Base-by-base conservation (phyloP, 2,113 vertebrate genomes). In the Heteronetta atricapilla region DNA sequence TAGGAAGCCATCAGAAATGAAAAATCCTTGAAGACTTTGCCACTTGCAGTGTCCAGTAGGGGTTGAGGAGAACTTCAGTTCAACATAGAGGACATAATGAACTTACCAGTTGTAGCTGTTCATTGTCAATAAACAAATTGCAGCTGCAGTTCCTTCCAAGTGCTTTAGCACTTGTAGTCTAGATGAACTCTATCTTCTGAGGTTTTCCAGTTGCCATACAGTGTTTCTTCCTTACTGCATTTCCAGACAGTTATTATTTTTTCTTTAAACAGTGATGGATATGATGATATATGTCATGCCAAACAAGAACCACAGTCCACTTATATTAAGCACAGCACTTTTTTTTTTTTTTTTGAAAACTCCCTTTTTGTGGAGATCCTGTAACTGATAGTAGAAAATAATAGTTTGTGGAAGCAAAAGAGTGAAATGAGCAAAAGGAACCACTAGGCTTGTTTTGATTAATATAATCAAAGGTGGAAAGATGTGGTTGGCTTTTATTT, bases 191-290 rank as follows among this genome's bases (percentile, higher is more conserved):
- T 15, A 25, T 33, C 58, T 70, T 48, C 13, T 13, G 26, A 74
- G 16, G 36, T 38, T 83, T 64, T 70, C 11, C 9, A 34, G 29
- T 46, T 75, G 33, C 11, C 75, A 13, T 26, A 5, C 34, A 50
- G 40, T 48, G 10, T 64, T 19, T 59, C 3, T 17, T 64, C 8
- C 20, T 78, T 85, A n/a, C n/a, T 9, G 36, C 73, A 53, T 76
- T 92, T 80, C 38, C 44, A 80, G 17, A 26, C 31, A 20, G 9
- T 50, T 56, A 10, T 62, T 78, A 1, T 19, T 13, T 8, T 66
- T 73, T 5, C 29, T 48, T 60, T 42, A 63, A 29, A 69, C 0
- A 1, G 1, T 28, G 7, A 28, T 11, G 28, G 8, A 11, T 8
- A 34, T 58, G 42, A 64, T 6, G 13, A 4, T 48, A 53, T 75